Conservation (phyloP, 2,888 invertebrate genomes). For the Brachypalpus laphriformis region DNA sequence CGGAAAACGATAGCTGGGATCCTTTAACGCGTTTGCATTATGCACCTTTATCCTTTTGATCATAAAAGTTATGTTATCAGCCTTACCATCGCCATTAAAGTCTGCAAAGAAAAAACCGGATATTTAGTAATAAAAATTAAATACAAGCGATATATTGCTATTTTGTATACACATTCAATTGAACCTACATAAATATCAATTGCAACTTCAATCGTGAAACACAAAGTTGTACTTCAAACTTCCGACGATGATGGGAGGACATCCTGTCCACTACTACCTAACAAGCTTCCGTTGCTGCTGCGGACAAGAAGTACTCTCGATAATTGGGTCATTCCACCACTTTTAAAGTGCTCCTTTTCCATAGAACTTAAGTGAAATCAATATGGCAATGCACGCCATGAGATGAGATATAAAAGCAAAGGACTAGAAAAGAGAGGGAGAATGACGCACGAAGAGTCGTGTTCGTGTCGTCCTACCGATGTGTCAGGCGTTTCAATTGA, state of each 20-base stretch:
- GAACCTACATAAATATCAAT: conserved; percentile 17
- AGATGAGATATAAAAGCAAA: conserved; percentile 2
- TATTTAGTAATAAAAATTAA: conserved; percentile 16
- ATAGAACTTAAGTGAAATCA: conserved; percentile 47
- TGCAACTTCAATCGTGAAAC: conserved; percentile 10
- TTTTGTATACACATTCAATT: conserved; percentile 7
- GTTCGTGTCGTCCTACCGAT: conserved; percentile 24
- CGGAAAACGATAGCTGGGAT: conserved; percentile 94
- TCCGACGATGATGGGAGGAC: background rate
- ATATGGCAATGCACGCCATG: conserved; percentile 34
- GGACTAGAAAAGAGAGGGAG: conserved; percentile 6
- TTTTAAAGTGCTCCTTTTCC: conserved; percentile 18
- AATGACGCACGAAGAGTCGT: conserved; percentile 21
- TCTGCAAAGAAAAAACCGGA: conserved; percentile 84
- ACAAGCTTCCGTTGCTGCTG: conserved; percentile 39
- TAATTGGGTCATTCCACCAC: conserved; percentile 65
- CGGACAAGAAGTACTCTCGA: conserved; percentile 44
- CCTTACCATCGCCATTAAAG: conserved; percentile 95
- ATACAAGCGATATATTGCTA: background rate
- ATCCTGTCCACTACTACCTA: conserved; percentile 29
- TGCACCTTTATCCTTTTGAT: conserved; percentile 97
- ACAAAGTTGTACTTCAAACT: conserved; percentile 43
- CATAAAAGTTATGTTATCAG: conserved; percentile 97
- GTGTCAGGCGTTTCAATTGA: conserved; percentile 64
- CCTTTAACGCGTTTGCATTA: conserved; percentile 92